Evolutionary conservation across 1,140 invertebrate genomes (phyloP).

Genomic region (Phocides pigmalion): DNA sequence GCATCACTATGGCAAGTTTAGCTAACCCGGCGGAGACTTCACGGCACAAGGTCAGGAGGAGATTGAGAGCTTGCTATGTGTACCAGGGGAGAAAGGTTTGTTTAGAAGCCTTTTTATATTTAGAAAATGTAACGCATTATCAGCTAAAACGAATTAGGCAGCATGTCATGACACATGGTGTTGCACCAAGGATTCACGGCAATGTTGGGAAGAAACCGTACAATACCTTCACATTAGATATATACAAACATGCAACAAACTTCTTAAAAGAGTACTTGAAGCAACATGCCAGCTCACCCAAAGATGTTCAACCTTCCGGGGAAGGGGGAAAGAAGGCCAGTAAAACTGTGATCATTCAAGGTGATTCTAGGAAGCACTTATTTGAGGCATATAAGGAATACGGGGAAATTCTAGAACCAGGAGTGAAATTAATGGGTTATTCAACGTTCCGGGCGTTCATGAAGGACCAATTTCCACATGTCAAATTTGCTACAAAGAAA

Average conservation of each 20-base stretch:
- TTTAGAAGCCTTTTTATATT: conserved; percentile 90
- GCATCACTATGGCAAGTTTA: conserved; percentile 91
- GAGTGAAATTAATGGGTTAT: conserved; percentile 90
- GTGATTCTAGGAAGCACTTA: conserved; percentile 89
- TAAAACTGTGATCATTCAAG: conserved; percentile 86
- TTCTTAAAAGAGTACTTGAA: conserved; percentile 90
- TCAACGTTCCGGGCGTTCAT: conserved; percentile 91
- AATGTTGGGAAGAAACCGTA: conserved; percentile 92
- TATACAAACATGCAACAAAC: conserved; percentile 90
- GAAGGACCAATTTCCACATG: conserved; percentile 91
- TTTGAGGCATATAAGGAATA: conserved; percentile 90
- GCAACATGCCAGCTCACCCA: conserved; percentile 74
- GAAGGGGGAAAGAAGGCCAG: conserved; percentile 75
- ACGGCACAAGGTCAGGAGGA: conserved; percentile 88
- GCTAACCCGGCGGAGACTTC: conserved; percentile 90
- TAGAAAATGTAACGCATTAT: conserved; percentile 92
- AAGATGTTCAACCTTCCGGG: conserved; percentile 84
- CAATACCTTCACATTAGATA: conserved; percentile 91
- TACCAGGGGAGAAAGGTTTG: conserved; percentile 91
- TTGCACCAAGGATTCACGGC: conserved; percentile 90
- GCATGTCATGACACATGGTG: conserved; percentile 91
- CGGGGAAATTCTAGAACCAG: conserved; percentile 87
- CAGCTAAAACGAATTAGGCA: conserved; percentile 91
- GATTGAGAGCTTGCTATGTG: conserved; percentile 89
- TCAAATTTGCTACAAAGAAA: conserved; percentile 88